Evolutionary conservation across 2,797 vertebrate genomes (phyloP).

Genomic region (Syngnathus acus): DNA sequence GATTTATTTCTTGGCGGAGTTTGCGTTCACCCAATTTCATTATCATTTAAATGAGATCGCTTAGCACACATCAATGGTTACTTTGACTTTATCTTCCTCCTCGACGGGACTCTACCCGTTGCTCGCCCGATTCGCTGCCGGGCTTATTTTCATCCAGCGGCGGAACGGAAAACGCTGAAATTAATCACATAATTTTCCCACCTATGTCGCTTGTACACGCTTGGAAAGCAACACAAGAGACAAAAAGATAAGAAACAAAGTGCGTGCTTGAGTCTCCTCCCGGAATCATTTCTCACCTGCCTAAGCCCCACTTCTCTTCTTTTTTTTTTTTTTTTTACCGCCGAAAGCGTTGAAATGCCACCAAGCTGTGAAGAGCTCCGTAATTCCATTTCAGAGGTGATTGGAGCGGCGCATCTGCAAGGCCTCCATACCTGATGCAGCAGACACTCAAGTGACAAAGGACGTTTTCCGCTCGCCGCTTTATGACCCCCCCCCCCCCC

Average conservation of each 20-base stretch:
- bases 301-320: neutral
- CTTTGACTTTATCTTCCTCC: neutral
- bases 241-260: neutral
- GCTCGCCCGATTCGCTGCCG: neutral
- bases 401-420: slow-evolving; percentile 45
- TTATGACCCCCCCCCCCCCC: slow-evolving; percentile 21
- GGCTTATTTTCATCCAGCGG: neutral
- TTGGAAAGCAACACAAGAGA: neutral
- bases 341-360: slow-evolving; percentile 47
- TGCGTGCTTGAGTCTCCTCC: neutral
- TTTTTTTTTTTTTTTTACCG: slow-evolving; percentile 8
- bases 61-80: neutral
- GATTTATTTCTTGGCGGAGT: slow-evolving; percentile 7
- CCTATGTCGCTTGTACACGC: too few relatives aligned
- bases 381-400: slow-evolving; percentile 64
- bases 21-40: slow-evolving; percentile 16
- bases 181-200: neutral
- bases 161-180: neutral
- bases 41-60: slow-evolving; percentile 40
- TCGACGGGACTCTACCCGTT: neutral
- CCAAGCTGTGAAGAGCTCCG: slow-evolving; percentile 56
- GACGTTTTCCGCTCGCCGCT: slow-evolving; percentile 50
- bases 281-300: slow-evolving; percentile 1
- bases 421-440: slow-evolving; percentile 40
- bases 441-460: slow-evolving; percentile 49